Conservation (phyloP, 2,797 vertebrate genomes). For the Scleropages formosus region DNA sequence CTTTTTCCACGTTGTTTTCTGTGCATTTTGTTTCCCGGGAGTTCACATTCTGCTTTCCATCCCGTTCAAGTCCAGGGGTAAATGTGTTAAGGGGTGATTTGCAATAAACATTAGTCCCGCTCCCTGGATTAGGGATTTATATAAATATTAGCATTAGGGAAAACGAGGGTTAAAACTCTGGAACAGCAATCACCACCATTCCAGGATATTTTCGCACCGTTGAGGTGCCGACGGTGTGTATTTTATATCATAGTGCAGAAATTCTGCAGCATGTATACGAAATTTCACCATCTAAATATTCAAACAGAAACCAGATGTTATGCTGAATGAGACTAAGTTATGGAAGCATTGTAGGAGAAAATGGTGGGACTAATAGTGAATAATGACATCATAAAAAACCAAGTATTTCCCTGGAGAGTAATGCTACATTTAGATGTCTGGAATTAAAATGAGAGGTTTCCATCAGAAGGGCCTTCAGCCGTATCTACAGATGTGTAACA, state of each 20-base stretch:
- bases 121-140: conserved; percentile 5
- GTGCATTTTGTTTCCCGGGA: not conserved
- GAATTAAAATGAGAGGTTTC: too few species aligned
- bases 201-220: not conserved
- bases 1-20: conserved; percentile 26
- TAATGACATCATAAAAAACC: too few species aligned
- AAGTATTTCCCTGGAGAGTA: too few species aligned
- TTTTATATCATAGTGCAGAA: not conserved
- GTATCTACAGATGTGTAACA: too few species aligned
- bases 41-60: not conserved
- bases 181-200: not conserved
- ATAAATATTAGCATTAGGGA: not conserved
- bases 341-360: too few species aligned
- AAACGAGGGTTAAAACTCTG: not conserved
- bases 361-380: too few species aligned
- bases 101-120: conserved; percentile 3
- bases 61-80: not conserved
- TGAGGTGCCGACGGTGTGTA: not conserved
- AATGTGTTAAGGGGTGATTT: conserved; percentile 5
- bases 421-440: too few species aligned
- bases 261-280: conserved; percentile 9
- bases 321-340: not conserved
- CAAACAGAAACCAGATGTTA: not conserved
- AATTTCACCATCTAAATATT: not conserved
- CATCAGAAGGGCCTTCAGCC: too few species aligned